Base-by-base conservation (phyloP, 2,888 invertebrate genomes). In the Melinaea menophilus region DNA sequence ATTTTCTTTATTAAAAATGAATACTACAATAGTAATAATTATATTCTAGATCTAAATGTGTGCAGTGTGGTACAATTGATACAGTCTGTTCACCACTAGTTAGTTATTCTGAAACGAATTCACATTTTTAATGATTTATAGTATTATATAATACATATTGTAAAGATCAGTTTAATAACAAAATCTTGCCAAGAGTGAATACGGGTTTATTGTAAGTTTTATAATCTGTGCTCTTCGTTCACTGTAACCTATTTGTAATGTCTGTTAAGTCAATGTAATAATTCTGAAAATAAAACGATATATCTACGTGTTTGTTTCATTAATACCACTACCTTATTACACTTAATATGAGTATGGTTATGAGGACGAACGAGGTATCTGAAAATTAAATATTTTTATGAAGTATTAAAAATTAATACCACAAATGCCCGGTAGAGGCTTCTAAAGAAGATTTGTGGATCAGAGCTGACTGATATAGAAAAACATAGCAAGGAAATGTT, bases 211-310 rank as follows among this genome's bases (percentile, higher is more conserved):
- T 56, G 13, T 13, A n/a, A 61, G 5, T 34, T 61, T 54, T 13
- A 51, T 56, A 47, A 59, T 35, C 37, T 31, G 31, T 58, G 34
- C 51, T 47, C 5, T 33, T 51, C 34, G 59, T 56, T 55, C 62
- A 64, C 56, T 65, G 63, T 62, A 64, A 58, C 62, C 11, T 48
- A 60, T 57, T 55, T 55, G 45, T 65, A 64, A 62, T 67, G 67
- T 70, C 65, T 55, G 58, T 56, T 61, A 62, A 60, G 70, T 71
- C 71, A 62, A 72, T 68, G 68, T 71, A 72, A 67, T 72, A 78
- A 73, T 76, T 78, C 73, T 73, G 76, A 78, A 84, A 82, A 82
- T 82, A 81, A 84, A 78, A 76, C 73, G 71, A 76, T 69, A 70
- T 58, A 58, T 65, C 62, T 33, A 65, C 31, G 58, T 66, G 64